Percentiles rank a stretch among this genome's conserved stretches.
Evolutionary conservation across 2,888 invertebrate genomes (phyloP).

Genomic region (Apeira syringaria): DNA sequence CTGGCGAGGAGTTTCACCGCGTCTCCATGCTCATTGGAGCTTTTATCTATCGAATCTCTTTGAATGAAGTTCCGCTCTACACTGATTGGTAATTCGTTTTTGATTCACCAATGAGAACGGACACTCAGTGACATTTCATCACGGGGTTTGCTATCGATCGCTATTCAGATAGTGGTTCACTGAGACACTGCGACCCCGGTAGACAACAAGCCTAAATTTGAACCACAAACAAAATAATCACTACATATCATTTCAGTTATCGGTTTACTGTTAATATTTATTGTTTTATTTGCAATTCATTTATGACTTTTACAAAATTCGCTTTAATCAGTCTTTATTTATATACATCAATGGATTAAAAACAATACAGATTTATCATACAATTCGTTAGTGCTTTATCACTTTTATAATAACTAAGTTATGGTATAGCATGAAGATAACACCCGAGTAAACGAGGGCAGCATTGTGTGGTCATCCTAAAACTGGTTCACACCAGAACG

Average conservation of each 20-base stretch:
- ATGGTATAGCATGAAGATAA: neutral
- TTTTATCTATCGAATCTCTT: no score
- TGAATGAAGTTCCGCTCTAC: no score
- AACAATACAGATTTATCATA: conserved; percentile 16
- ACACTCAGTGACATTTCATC: no score
- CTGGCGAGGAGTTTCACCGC: no score
- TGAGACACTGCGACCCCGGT: no score
- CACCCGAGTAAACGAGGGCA: neutral
- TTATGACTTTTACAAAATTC: conserved; percentile 62
- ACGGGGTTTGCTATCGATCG: no score
- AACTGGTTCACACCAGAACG: no score
- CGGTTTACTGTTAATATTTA: conserved; percentile 31
- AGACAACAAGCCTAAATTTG: no score
- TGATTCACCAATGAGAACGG: no score
- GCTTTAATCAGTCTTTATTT: conserved; percentile 76
- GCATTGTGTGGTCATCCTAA: neutral
- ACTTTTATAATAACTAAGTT: conserved; percentile 2
- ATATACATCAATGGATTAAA: conserved; percentile 14
- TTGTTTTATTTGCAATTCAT: conserved; percentile 41
- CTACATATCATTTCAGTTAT: conserved; percentile 7
- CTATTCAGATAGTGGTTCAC: no score
- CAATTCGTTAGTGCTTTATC: conserved; percentile 12
- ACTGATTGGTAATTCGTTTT: no score
- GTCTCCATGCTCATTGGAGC: no score
- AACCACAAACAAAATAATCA: neutral